Evolutionary conservation across 2,113 vertebrate genomes (phyloP).

Genomic region (Chaetodon auriga): DNA sequence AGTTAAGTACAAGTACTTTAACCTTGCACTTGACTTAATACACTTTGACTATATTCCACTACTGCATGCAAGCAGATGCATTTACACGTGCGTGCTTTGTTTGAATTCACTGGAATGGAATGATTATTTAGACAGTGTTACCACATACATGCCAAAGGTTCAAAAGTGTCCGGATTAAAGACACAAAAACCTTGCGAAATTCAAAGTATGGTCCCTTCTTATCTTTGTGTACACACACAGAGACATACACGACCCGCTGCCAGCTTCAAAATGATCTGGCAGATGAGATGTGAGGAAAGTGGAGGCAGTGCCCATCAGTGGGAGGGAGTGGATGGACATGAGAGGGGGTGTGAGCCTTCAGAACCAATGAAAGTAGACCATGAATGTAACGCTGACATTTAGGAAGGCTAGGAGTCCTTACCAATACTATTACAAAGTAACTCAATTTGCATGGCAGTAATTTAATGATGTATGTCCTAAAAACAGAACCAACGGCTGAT

Average conservation of each 20-base stretch:
- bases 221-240: background rate
- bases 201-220: background rate
- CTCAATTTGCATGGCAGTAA: background rate
- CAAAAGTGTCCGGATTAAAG: background rate
- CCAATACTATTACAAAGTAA: background rate
- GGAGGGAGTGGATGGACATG: constrained; percentile 6
- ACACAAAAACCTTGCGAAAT: background rate
- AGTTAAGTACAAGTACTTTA: no score
- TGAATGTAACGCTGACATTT: constrained; percentile 39
- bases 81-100: background rate
- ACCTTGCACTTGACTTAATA: background rate
- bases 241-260: background rate
- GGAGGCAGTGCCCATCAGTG: background rate
- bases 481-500: background rate
- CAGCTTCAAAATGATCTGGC: constrained; percentile 9
- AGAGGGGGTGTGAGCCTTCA: constrained; percentile 49
- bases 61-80: background rate
- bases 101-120: background rate
- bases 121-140: background rate
- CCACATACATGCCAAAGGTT: background rate
- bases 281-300: constrained; percentile 9
- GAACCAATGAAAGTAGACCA: constrained; percentile 50
- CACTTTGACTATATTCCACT: background rate
- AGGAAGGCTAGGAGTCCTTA: background rate
- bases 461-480: background rate